A percentile compares a stretch with the other conserved stretches of the same genome.
Evolutionary conservation across 2,797 vertebrate genomes (phyloP).

Genomic region (Coregonus suidteri): DNA sequence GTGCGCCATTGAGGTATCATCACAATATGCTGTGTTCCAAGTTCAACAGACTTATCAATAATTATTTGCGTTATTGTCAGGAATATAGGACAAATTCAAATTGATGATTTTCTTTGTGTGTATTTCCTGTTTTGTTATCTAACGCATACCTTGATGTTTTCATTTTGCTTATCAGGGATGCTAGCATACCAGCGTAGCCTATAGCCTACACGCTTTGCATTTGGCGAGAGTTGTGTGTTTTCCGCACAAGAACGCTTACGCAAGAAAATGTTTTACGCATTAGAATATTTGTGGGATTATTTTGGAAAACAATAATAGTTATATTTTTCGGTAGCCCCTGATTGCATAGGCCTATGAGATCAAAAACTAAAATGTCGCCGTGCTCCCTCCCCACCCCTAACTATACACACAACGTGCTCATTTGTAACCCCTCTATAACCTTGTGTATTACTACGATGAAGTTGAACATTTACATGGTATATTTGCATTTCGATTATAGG

Average conservation of each 20-base stretch:
- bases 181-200: background rate
- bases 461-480: constrained; percentile 1
- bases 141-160: constrained; percentile 6
- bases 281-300: background rate
- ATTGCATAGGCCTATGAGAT: constrained; percentile 38
- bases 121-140: constrained; percentile 1
- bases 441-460: background rate
- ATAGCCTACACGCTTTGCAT: background rate
- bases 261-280: background rate
- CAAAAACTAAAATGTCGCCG: constrained; percentile 67
- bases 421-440: background rate
- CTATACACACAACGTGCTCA: constrained; percentile 22
- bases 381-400: constrained; percentile 37
- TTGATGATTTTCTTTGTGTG: background rate
- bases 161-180: background rate
- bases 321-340: constrained; percentile 18
- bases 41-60: background rate
- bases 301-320: background rate
- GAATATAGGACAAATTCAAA: background rate
- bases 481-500: background rate
- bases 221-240: background rate
- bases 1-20: background rate
- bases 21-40: background rate
- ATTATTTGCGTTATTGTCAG: background rate
- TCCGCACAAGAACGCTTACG: background rate